Conservation (phyloP, 37 sponge, comb jelly and placozoan species). For the Crambe crambe region DNA sequence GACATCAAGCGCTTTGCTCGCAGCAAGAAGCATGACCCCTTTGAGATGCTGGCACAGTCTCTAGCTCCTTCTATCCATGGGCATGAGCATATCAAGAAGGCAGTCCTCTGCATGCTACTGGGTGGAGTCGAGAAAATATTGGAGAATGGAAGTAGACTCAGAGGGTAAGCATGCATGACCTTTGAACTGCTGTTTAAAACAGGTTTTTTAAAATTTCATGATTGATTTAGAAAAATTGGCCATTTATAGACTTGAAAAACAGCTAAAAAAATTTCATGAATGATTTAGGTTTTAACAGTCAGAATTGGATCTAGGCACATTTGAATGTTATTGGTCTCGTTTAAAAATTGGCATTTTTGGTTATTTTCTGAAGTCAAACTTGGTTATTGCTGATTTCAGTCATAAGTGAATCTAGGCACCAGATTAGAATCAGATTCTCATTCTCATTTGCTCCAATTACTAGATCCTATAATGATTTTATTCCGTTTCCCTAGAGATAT, state of each 20-base stretch:
- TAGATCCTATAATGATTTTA: too few relatives aligned
- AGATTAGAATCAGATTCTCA: too few relatives aligned
- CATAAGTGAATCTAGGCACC: too few relatives aligned
- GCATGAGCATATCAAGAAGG: constrained; percentile 91
- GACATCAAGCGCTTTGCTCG: constrained; percentile 82
- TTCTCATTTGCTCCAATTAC: too few relatives aligned
- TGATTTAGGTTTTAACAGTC: too few relatives aligned
- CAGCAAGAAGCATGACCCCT: constrained; percentile 59
- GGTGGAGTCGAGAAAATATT: constrained; percentile 98
- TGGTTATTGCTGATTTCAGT: too few relatives aligned
- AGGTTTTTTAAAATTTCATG: neutral
- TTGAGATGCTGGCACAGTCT: constrained; percentile 89
- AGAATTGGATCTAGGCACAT: too few relatives aligned
- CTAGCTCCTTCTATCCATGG: constrained; percentile 98
- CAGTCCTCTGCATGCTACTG: constrained; percentile 91
- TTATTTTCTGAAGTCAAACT: too few relatives aligned
- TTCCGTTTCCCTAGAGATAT: constrained; percentile 74
- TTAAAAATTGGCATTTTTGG: too few relatives aligned
- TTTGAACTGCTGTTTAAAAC: neutral
- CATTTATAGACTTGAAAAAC: neutral
- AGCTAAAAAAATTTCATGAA: too few relatives aligned
- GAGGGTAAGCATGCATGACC: constrained; percentile 70
- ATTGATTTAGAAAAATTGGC: neutral
- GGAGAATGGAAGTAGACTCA: constrained; percentile 89
- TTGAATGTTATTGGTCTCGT: too few relatives aligned